A percentile compares a stretch with the other conserved stretches of the same genome.
phyloP scores from a whole-genome alignment of 1,140 invertebrate genomes.

The Carposina sasakii region DNA sequence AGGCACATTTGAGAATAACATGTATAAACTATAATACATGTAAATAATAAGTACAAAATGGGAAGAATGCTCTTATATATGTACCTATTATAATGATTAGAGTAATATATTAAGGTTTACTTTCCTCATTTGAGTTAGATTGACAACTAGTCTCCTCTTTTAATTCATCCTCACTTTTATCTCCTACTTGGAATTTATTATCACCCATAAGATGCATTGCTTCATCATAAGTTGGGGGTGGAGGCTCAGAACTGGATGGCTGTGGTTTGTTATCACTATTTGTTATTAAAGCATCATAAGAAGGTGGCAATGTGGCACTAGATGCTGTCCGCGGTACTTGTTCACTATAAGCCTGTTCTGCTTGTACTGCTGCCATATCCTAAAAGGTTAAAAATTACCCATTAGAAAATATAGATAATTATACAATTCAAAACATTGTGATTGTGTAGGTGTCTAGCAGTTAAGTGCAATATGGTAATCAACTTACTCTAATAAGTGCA shows the following conservation, averaged over 20 bases:
- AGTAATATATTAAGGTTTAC: slow-evolving; percentile 45
- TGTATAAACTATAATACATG: slow-evolving; percentile 35
- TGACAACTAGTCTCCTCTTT: slow-evolving; percentile 58
- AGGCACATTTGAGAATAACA: slow-evolving; percentile 63
- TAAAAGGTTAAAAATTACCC: slow-evolving; percentile 36
- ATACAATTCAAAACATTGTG: slow-evolving; percentile 1
- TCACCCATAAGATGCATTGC: slow-evolving; percentile 74
- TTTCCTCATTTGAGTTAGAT: slow-evolving; percentile 35
- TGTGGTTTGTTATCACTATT: slow-evolving; percentile 56
- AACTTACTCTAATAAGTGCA: slow-evolving; percentile 75
- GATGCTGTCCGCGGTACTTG: slow-evolving; percentile 70
- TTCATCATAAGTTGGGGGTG: slow-evolving; percentile 76
- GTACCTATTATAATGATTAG: slow-evolving; percentile 17
- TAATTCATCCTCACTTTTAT: slow-evolving; percentile 39
- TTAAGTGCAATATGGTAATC: neutral
- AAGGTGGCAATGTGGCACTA: slow-evolving; percentile 73
- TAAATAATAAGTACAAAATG: slow-evolving; percentile 61
- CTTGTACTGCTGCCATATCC: slow-evolving; percentile 72
- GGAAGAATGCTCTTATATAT: slow-evolving; percentile 52
- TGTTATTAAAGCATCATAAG: slow-evolving; percentile 73
- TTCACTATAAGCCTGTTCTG: slow-evolving; percentile 60
- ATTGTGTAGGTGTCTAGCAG: neutral
- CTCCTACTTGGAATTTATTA: slow-evolving; percentile 53
- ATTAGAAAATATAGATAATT: slow-evolving; percentile 7
- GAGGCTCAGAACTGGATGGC: slow-evolving; percentile 65